Conservation (phyloP, 2,888 invertebrate genomes). For the Cantharis rustica region DNA sequence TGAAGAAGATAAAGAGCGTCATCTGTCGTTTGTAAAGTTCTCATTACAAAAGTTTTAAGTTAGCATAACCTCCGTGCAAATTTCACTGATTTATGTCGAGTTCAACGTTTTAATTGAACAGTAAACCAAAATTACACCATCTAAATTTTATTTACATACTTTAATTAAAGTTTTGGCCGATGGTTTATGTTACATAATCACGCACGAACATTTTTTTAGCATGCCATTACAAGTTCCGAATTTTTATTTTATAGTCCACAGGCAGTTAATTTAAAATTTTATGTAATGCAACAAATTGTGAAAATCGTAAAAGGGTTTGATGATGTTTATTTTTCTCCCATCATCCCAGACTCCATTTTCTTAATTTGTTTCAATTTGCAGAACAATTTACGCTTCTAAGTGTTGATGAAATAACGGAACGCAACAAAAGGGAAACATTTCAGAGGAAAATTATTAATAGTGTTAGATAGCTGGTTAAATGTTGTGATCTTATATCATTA, state of each 20-base stretch:
- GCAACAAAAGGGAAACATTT: constrained; percentile 1
- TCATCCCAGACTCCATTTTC: neutral
- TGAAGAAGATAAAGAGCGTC: constrained; percentile 11
- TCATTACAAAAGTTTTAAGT: constrained; percentile 15
- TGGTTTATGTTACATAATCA: neutral
- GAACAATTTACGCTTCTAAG: neutral
- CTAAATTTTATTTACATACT: constrained; percentile 7
- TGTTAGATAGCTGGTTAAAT: constrained; percentile 5
- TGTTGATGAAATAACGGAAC: neutral
- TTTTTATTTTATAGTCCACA: neutral
- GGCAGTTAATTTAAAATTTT: neutral
- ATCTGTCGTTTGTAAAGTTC: constrained; percentile 16
- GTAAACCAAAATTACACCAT: neutral
- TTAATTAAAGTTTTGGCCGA: neutral
- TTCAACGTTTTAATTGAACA: constrained; percentile 13
- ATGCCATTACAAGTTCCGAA: neutral
- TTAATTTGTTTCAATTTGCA: neutral
- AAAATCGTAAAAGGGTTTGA: neutral
- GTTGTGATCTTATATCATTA: neutral
- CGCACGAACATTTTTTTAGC: neutral
- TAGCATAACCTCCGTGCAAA: constrained; percentile 13
- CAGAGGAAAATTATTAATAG: constrained; percentile 6
- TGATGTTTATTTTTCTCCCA: neutral
- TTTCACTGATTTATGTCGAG: constrained; percentile 9
- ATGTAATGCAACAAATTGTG: neutral